These are phyloP conservation scores for Rhorus exstirpatorius DNA, from an alignment of 2,888 invertebrate species.

Conservation along the genomic window DNA sequence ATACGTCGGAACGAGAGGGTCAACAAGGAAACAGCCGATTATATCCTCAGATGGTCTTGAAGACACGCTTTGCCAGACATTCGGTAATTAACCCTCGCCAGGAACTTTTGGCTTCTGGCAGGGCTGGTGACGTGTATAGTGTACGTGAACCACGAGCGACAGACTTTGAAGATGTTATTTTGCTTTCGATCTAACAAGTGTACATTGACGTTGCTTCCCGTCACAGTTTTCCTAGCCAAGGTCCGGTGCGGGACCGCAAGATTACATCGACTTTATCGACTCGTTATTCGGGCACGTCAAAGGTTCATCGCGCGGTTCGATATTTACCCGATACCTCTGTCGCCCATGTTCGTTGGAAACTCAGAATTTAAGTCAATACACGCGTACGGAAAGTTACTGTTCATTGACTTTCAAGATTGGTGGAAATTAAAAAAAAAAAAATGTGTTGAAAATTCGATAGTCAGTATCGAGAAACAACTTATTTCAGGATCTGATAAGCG, in stretches of 20 bases:
- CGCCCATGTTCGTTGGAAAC: constrained; percentile 25
- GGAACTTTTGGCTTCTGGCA: constrained; percentile 67
- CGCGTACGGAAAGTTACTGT: not conserved
- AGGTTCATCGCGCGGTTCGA: constrained; percentile 23
- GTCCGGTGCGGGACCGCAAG: constrained; percentile 41
- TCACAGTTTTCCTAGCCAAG: constrained; percentile 50
- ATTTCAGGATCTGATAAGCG: too few species aligned
- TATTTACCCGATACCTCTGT: constrained; percentile 13
- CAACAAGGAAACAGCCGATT: constrained; percentile 44
- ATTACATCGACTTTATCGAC: constrained; percentile 51
- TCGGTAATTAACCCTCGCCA: constrained; percentile 79
- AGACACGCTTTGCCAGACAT: constrained; percentile 63
- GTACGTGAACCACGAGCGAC: constrained; percentile 12
- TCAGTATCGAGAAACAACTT: too few species aligned
- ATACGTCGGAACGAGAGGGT: constrained; percentile 5
- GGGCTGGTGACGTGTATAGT: constrained; percentile 36
- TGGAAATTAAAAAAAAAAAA: too few species aligned
- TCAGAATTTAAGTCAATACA: constrained; percentile 14
- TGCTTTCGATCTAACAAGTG: constrained; percentile 72
- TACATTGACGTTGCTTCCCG: constrained; percentile 63
- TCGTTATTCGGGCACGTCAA: constrained; percentile 31
- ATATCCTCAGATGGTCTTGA: constrained; percentile 47
- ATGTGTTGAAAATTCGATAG: too few species aligned
- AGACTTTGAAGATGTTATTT: constrained; percentile 75
- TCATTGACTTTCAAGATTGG: not conserved